phyloP scores from a whole-genome alignment of 2,797 vertebrate genomes.

The Protosalanx chinensis region DNA sequence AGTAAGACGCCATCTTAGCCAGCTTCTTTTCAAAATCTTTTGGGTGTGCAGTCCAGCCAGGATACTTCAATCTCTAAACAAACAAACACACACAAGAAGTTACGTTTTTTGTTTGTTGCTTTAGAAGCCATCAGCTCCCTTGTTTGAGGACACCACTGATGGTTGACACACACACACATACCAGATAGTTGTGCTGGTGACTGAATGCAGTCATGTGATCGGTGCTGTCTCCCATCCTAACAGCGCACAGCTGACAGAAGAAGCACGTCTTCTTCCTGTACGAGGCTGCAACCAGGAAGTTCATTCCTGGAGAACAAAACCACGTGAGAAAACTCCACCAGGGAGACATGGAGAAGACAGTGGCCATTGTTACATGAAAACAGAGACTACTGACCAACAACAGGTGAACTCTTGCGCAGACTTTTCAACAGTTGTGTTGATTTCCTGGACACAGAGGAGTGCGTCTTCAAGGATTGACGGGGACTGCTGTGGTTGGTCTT shows the following conservation, averaged over 20 bases:
- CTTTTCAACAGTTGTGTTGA: neutral
- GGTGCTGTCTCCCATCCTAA: constrained; percentile 3
- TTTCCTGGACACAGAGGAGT: constrained; percentile 3
- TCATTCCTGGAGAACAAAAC: constrained; percentile 33
- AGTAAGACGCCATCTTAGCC: neutral
- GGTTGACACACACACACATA: constrained; percentile 24
- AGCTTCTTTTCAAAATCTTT: constrained; percentile 10
- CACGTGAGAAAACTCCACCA: neutral
- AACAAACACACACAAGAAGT: neutral
- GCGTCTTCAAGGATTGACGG: neutral
- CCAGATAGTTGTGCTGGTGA: constrained; percentile 55
- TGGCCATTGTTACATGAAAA: neutral
- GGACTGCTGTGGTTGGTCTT: neutral
- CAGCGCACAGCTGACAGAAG: constrained; percentile 59
- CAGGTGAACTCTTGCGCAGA: neutral
- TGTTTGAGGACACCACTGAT: too few relatives aligned
- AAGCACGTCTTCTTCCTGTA: constrained; percentile 36
- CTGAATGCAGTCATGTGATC: neutral
- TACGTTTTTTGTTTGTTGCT: too few relatives aligned
- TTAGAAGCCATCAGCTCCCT: too few relatives aligned
- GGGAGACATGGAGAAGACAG: neutral
- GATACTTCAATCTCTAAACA: constrained; percentile 45
- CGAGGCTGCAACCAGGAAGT: constrained; percentile 32
- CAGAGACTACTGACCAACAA: constrained; percentile 46
- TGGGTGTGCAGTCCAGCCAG: constrained; percentile 7